Evolutionary conservation across 2,113 vertebrate genomes (phyloP), one percentile per base, ranked within the genome.

Genomic region (Triplophysa tibetana): DNA sequence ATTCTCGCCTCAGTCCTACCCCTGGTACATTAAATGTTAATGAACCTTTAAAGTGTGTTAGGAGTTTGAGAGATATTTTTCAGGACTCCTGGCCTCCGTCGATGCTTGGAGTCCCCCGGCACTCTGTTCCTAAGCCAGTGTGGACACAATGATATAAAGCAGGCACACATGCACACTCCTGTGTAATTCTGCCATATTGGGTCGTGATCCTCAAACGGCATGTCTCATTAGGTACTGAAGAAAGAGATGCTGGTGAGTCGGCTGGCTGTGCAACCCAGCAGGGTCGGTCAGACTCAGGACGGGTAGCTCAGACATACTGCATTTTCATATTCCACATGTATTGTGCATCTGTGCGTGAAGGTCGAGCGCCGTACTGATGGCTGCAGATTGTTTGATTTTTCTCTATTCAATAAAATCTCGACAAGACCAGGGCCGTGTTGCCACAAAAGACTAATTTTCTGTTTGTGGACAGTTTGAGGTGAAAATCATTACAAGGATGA

Each of bases 1-100:
- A 88, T 88, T 86, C 88, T 83, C 84, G 80, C 70, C 73, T 78
- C 83, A 85, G 83, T 63, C 81, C 88, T 87, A 86, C 89, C 85
- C 16, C 85, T 84, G 85, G 89, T 88, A 85, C 87, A 90, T 92
- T 89, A 90, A 90, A 90, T 89, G 87, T 89, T 90, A 86, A 91
- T 89, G 88, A 90, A 87, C 89, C 87, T 89, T 88, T 86, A 90
- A 90, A 89, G 86, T 85, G 85, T 81, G 52, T n/a, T 70, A 84
- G 88, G 87, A 87, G 85, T 58, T 54, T 81, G 13, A 85, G 87
- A 88, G 86, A 82, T 86, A 87, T 88, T 85, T 87, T 86, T 85
- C 78, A 80, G 85, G 83, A 82, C 85, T 83, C 73, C 86, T 82
- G 16, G 23, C 48, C 23, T 52, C 8, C 77, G 79, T 54, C 9